Evolutionary conservation across 2,888 invertebrate genomes (phyloP).

Genomic region (Phengaris alcon): DNA sequence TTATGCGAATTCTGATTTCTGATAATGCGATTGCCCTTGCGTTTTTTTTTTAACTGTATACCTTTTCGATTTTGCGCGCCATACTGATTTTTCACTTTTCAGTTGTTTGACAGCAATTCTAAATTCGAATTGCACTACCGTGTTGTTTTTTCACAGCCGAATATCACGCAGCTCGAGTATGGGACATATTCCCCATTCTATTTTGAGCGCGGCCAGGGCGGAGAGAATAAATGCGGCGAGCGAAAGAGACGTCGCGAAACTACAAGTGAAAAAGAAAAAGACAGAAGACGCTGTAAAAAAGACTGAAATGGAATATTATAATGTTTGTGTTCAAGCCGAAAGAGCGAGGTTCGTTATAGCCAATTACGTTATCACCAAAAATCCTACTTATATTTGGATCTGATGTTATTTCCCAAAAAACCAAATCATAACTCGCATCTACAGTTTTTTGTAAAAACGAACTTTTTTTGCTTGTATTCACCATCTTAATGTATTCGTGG

Average conservation of each 20-base stretch:
- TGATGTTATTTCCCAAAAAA: background rate
- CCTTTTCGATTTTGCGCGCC: background rate
- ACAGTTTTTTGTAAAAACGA: background rate
- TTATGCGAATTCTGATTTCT: slow-evolving; percentile 29
- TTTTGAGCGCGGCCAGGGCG: slow-evolving; percentile 66
- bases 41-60: slow-evolving; percentile 37
- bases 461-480: background rate
- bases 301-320: slow-evolving; percentile 96
- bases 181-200: slow-evolving; percentile 78
- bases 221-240: slow-evolving; percentile 58
- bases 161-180: slow-evolving; percentile 78
- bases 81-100: background rate
- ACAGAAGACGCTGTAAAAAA: slow-evolving; percentile 94
- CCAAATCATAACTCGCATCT: background rate
- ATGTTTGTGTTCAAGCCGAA: slow-evolving; percentile 93
- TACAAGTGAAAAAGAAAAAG: slow-evolving; percentile 93
- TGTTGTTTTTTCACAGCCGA: slow-evolving; percentile 54
- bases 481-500: too few relatives aligned
- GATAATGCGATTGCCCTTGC: slow-evolving; percentile 50
- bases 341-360: slow-evolving; percentile 82
- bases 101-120: slow-evolving; percentile 26
- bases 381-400: slow-evolving; percentile 2
- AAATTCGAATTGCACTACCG: slow-evolving; percentile 27
- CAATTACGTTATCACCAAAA: background rate
- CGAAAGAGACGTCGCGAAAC: slow-evolving; percentile 84